Evolutionary conservation across 2,113 vertebrate species (phyloP).

Genomic region (Alligator mississippiensis): DNA sequence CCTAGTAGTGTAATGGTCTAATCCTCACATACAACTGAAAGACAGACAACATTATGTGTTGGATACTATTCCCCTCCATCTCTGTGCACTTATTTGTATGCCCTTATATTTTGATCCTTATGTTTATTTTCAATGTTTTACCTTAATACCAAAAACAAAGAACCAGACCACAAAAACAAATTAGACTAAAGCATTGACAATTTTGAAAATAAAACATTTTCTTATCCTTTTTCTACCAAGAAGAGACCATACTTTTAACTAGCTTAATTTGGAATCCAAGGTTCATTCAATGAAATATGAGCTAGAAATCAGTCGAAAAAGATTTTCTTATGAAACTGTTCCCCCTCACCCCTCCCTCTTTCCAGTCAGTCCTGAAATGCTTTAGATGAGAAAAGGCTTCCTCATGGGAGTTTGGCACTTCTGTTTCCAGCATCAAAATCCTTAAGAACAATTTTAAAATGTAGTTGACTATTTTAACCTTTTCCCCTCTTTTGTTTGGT

Average conservation of each 20-base stretch:
- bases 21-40: neutral
- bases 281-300: neutral
- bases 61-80: neutral
- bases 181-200: neutral
- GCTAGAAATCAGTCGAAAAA: neutral
- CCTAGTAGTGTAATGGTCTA: neutral
- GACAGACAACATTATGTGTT: fast-evolving
- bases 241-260: neutral
- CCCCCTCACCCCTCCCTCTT: neutral
- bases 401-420: neutral
- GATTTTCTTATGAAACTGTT: neutral
- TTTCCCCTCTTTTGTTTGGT: too few species aligned
- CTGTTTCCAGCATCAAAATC: neutral
- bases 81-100: neutral
- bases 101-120: neutral
- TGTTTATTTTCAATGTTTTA: too few species aligned
- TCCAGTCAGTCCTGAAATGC: neutral
- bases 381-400: neutral
- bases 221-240: neutral
- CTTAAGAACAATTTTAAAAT: neutral
- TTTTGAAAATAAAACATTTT: neutral
- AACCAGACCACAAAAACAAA: too few species aligned
- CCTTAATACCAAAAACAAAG: too few species aligned
- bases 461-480: neutral
- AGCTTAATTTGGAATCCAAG: neutral